Evolutionary conservation across 2,113 vertebrate species (phyloP), one percentile per base, ranked within the genome.

Genomic region (Oreochromis aureus): DNA sequence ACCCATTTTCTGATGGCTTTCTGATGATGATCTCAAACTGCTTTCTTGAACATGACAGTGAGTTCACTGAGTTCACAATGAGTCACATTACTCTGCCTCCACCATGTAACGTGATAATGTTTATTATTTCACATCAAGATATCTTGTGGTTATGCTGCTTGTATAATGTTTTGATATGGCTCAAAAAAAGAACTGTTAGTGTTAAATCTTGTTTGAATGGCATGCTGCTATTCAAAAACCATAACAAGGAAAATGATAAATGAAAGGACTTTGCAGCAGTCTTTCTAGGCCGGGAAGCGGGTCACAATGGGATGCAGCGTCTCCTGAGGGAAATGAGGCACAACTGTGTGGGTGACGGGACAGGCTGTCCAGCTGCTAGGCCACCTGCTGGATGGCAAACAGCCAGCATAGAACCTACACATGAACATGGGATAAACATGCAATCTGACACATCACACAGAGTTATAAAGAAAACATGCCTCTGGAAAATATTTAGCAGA

Each of bases 331-430:
- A 85, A 80, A 81, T 30, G 81, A 84, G 83, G 39, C 69, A 69
- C 85, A 91, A 89, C 80, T 91, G 82, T 83, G 87, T 83, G 84
- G 48, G 59, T 89, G 84, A 90, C 48, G 59, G 79, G 58, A 53
- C 66, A 13, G 80, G 44, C 6, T 89, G 85, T 80, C 88, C 16
- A 13, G 63, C 63, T 85, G 76, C 84, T 51, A 59, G 66, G 55
- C 82, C 89, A 89, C 90, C 90, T 91, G 92, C 92, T 90, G 79
- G 39, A 85, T 81, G 84, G 80, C 54, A 18, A 39, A 59, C 16
- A 84, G 90, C 89, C 89, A 80, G 19, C 34, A 82, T 56, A 85
- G 61, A 63, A 83, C 18, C 44, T 22, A 36, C 27, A 80, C 71
- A 78, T 30, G 41, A 18, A 89, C 30, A 54, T 36, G 4, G 5